These are phyloP conservation scores for Urosaurus nigricauda DNA, from an alignment of 2,797 vertebrate genomes.

Conservation along the genomic window DNA sequence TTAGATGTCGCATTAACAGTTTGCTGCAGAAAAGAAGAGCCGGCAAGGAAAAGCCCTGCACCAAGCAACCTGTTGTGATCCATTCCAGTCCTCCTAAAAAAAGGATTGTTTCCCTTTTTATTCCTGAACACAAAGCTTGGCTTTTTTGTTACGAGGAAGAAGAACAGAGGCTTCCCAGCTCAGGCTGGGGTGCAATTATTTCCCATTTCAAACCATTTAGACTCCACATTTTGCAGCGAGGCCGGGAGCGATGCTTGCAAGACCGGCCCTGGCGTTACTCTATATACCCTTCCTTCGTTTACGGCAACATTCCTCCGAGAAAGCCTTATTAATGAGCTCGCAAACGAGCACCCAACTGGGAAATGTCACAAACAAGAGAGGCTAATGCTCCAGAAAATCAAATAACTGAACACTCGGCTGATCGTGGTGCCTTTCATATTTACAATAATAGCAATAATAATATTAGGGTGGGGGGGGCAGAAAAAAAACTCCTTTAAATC, in stretches of 20 bases:
- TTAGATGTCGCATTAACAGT: slow-evolving; percentile 14
- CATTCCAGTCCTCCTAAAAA: not conserved
- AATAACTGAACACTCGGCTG: slow-evolving; percentile 81
- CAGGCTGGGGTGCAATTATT: slow-evolving; percentile 40
- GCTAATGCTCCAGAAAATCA: slow-evolving; percentile 85
- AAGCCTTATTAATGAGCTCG: slow-evolving; percentile 83
- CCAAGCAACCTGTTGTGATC: not conserved
- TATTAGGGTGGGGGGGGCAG: not conserved
- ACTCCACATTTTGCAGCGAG: slow-evolving; percentile 31
- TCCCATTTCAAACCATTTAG: slow-evolving; percentile 47
- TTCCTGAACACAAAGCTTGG: slow-evolving; percentile 24
- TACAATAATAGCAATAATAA: slow-evolving; percentile 62
- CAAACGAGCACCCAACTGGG: slow-evolving; percentile 84
- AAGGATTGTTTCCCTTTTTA: not conserved
- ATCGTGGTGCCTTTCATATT: slow-evolving; percentile 78
- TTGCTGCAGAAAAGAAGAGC: slow-evolving; percentile 22
- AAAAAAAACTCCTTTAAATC: slow-evolving; percentile 67
- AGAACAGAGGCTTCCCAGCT: slow-evolving; percentile 44
- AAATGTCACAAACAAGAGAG: slow-evolving; percentile 83
- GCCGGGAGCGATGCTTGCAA: slow-evolving; percentile 48
- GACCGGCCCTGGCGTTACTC: slow-evolving; percentile 32
- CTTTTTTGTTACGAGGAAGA: slow-evolving; percentile 39
- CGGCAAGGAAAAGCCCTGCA: not conserved
- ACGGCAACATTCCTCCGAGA: slow-evolving; percentile 71
- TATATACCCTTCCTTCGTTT: slow-evolving; percentile 45